Base-by-base conservation (phyloP, 2,113 vertebrate species). In the Perca schrenkii region DNA sequence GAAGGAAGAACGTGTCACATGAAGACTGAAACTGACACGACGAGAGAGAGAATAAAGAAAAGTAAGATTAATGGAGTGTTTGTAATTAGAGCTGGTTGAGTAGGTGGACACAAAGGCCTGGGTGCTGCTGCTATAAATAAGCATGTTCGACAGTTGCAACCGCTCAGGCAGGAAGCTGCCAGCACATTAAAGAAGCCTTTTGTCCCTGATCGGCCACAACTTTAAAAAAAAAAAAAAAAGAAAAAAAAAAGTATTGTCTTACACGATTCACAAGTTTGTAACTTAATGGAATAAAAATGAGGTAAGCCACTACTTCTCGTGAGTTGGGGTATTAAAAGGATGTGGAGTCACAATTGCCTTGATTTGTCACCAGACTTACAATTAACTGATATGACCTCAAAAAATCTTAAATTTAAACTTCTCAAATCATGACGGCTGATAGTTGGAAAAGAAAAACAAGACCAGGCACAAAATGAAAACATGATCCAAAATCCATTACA, bases 101-200 rank as follows among this genome's bases (percentile, higher is more conserved):
- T 72, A 65, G 77, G 67, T 71, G 89, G 79, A 86, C 40, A 70
- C n/a, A 83, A 40, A 52, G 46, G 69, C 79, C 12, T 2, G 40
- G 58, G 63, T 12, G 54, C 54, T 16, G 76, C 70, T 64, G 74
- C 85, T 93, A 92, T 90, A 90, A 93, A 90, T 93, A 91, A 81
- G 12, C n/a, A 56, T 31, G 66, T 79, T 58, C 79, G 81, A 91
- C 58, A 88, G 83, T 62, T 71, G 82, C 63, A 86, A 77, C 57
- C 22, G 6, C 76, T 82, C 74, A 61, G 60, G 64, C 36, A 79
- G 47, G 69, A 75, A 82, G 71, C 50, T 74, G 82, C 49, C 61
- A 80, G 57, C 40, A 67, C 80, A 82, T 87, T 82, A 89, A 80
- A 87, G 69, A 80, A 70, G 15, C 47, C 72, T 74, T 62, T 86